Conservation (phyloP, 2,888 invertebrate species). For the Junonia oenone region DNA sequence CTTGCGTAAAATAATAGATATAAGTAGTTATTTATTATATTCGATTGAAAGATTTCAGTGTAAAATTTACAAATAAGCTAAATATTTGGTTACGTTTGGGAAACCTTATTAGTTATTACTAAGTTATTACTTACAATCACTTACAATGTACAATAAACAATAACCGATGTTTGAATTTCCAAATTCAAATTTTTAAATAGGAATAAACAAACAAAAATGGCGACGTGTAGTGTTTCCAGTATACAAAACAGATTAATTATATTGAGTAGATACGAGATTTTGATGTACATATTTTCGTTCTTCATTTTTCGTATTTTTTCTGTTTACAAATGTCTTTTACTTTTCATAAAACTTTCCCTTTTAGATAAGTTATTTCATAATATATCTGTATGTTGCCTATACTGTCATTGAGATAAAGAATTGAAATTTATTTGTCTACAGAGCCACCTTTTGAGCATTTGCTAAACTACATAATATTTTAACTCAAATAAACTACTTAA, state of each 20-base stretch:
- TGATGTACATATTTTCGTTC: background rate
- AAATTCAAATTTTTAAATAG: background rate
- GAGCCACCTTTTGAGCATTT: constrained; percentile 18
- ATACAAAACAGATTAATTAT: background rate
- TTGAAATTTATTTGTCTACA: background rate
- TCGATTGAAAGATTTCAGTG: too few relatives aligned
- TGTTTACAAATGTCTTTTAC: constrained; percentile 3
- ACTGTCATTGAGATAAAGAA: background rate
- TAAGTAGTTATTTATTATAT: too few relatives aligned
- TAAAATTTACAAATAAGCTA: too few relatives aligned
- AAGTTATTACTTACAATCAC: too few relatives aligned
- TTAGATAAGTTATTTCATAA: constrained; percentile 4
- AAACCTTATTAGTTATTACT: too few relatives aligned
- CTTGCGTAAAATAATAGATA: too few relatives aligned
- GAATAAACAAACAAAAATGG: background rate
- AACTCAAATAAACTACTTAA: constrained; percentile 1
- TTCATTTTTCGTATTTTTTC: background rate
- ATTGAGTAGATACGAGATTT: background rate
- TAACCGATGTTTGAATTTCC: too few relatives aligned
- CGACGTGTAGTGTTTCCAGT: background rate
- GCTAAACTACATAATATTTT: background rate
- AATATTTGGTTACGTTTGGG: too few relatives aligned
- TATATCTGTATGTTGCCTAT: constrained; percentile 14
- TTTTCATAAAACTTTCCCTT: constrained; percentile 19
- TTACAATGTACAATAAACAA: too few relatives aligned